Conservation (phyloP, 2,113 vertebrate species). For the Sinocyclocheilus anophthalmus region DNA sequence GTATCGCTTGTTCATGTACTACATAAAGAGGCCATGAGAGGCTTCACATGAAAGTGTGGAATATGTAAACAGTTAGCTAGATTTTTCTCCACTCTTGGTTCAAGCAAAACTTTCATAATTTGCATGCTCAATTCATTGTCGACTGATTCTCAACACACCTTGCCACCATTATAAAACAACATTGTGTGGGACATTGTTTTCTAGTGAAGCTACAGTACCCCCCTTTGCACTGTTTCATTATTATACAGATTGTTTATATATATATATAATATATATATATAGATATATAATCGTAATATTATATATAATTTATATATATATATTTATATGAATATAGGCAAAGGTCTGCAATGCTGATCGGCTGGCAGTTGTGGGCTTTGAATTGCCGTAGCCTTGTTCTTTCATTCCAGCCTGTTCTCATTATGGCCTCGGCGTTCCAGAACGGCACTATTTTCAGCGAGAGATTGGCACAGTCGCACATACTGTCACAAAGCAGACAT, state of each 20-base stretch:
- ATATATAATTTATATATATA: slow-evolving; percentile 46
- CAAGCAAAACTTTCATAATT: slow-evolving; percentile 54
- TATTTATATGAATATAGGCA: not conserved
- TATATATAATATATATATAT: too few species aligned
- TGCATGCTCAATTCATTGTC: slow-evolving; percentile 54
- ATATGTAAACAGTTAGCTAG: slow-evolving; percentile 32
- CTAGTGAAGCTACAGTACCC: slow-evolving; percentile 33
- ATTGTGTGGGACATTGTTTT: slow-evolving; percentile 48
- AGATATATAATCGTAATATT: too few species aligned
- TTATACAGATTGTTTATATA: slow-evolving; percentile 16
- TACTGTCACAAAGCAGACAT: slow-evolving; percentile 50
- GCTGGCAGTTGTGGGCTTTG: slow-evolving; percentile 25
- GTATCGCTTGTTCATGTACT: not conserved
- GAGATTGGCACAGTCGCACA: slow-evolving; percentile 25
- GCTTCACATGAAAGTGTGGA: slow-evolving; percentile 2
- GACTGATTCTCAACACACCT: slow-evolving; percentile 40
- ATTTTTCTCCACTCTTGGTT: not conserved
- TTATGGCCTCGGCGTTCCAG: not conserved
- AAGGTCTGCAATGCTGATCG: slow-evolving; percentile 49
- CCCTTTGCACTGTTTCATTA: slow-evolving; percentile 51
- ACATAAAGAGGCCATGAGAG: not conserved
- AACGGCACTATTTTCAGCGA: not conserved
- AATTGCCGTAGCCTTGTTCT: not conserved
- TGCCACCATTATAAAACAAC: slow-evolving; percentile 56
- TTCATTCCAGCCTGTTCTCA: not conserved